Evolutionary conservation across 2,888 invertebrate species (phyloP).

Genomic region (Apomyelois bistriatella): DNA sequence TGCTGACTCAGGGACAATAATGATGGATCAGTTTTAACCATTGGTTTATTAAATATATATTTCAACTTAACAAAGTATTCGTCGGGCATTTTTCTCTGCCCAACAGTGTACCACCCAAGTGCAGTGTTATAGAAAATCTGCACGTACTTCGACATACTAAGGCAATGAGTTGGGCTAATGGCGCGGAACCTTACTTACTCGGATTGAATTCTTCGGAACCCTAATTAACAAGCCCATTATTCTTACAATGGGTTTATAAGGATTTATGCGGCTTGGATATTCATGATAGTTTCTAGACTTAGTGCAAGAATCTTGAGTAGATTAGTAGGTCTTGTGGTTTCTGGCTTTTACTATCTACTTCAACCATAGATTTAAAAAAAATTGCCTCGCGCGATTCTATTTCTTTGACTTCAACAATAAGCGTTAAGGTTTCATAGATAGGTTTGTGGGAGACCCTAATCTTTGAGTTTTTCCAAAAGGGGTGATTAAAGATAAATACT

Average conservation of each 20-base stretch:
- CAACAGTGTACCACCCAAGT: neutral
- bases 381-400: too few species aligned
- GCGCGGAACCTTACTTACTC: slow-evolving; percentile 4
- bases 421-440: too few species aligned
- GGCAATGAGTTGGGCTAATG: slow-evolving; percentile 1
- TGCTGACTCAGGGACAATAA: too few species aligned
- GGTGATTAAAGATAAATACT: too few species aligned
- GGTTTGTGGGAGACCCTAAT: too few species aligned
- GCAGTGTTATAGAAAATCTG: slow-evolving; percentile 10
- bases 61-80: neutral
- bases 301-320: neutral
- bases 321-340: too few species aligned
- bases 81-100: neutral
- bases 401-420: too few species aligned
- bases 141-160: neutral
- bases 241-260: neutral
- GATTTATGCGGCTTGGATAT: slow-evolving; percentile 1
- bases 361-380: too few species aligned
- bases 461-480: too few species aligned
- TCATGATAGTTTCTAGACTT: neutral
- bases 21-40: too few species aligned
- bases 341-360: too few species aligned
- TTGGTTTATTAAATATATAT: too few species aligned
- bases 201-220: slow-evolving; percentile 1
- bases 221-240: neutral